These are phyloP conservation scores for Chrysochloris asiatica DNA, from an alignment of 2,113 vertebrate genomes.

Conservation along the genomic window DNA sequence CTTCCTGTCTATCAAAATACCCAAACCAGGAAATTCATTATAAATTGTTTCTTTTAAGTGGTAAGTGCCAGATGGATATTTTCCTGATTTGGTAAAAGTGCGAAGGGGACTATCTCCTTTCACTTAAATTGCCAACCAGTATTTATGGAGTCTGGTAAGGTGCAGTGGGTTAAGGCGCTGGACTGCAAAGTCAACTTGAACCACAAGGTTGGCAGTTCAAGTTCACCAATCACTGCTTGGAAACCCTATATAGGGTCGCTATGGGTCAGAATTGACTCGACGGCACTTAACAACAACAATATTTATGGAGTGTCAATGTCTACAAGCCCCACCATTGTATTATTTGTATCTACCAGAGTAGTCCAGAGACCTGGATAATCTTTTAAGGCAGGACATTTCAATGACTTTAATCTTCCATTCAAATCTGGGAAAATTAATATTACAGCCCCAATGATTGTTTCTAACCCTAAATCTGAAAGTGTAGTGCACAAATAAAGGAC, in stretches of 20 bases:
- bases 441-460: background rate
- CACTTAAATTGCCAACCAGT: background rate
- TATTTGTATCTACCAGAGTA: background rate
- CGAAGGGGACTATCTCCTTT: background rate
- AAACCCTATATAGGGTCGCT: too few species aligned
- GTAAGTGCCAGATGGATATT: background rate
- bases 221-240: too few species aligned
- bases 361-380: background rate
- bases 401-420: background rate
- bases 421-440: background rate
- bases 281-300: too few species aligned
- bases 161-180: too few species aligned
- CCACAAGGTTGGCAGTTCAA: too few species aligned
- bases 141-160: too few species aligned
- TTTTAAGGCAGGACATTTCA: background rate
- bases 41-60: background rate
- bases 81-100: background rate
- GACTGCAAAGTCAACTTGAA: too few species aligned
- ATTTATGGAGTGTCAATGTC: too few species aligned
- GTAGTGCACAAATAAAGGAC: background rate
- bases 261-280: too few species aligned
- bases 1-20: background rate
- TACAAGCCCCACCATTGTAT: background rate
- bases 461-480: background rate
- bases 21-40: background rate